Evolutionary conservation across 2,113 vertebrate genomes (phyloP), one percentile per base, ranked within the genome.

Genomic region (Campylomormyrus tamandua): DNA sequence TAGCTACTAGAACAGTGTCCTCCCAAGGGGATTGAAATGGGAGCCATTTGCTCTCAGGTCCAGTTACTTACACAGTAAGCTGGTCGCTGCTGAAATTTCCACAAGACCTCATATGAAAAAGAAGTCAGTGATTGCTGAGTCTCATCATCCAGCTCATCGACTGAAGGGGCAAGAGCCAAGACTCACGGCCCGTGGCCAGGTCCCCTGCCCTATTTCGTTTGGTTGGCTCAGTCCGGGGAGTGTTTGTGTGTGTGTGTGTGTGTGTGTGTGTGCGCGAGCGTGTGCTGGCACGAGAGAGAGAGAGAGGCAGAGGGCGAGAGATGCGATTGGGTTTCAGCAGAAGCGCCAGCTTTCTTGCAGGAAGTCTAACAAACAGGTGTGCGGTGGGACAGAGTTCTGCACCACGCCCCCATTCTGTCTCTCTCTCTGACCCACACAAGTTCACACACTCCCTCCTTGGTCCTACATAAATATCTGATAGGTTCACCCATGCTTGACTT

Each of bases 361-460:
- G 42, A 89, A 89, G 88, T 80, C 66, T 50, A 39, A 31, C 27
- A 66, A 74, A 53, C 70, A 83, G 70, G 88, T 89, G 88, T 66
- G 49, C 7, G 5, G 88, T 17, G 27, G 66, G 8, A 19, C 15
- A 39, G 48, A 89, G 39, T 66, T 19, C 74, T 42, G 35, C 74
- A 42, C 52, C 50, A 50, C 49, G 31, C 70, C 62, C 27, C 62
- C 62, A 13, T 13, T 70, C 62, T 3, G 1, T 70, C n/a, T 70
- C 62, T 31, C 62, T 70, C 62, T 31, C 62, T 70, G 62, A 70
- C 62, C n/a, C 62, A 70, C 62, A 70, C n/a, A 70, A 70, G 10
- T 42, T 49, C 27, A 88, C 8, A 3, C 31, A 52, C 48, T 7
- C 10, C 58, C 9, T 6, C 5, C 19, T 58, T 19, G 7, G 21